phyloP scores from a whole-genome alignment of 2,888 invertebrate genomes.

The Drosophila kanekoi region DNA sequence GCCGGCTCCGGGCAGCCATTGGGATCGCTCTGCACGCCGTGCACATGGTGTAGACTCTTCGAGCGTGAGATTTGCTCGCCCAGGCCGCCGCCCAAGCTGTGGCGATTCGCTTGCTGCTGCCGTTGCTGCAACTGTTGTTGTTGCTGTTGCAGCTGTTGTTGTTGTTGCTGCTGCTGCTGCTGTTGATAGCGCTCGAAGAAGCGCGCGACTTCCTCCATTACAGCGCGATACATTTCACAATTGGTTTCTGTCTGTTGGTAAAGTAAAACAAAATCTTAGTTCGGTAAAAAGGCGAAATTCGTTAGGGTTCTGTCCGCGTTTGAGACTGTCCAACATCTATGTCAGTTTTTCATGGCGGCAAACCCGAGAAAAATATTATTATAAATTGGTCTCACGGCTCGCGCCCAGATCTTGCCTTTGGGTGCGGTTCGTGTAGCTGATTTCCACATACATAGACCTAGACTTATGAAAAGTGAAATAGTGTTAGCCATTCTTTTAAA shows the following conservation, averaged over 20 bases:
- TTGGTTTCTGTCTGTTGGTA: constrained; percentile 87
- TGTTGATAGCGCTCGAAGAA: constrained; percentile 87
- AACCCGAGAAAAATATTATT: too few relatives aligned
- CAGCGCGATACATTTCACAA: constrained; percentile 89
- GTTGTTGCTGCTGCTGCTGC: constrained; percentile 63
- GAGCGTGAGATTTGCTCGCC: constrained; percentile 84
- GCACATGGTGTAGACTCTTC: constrained; percentile 84
- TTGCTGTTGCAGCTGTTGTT: constrained; percentile 46
- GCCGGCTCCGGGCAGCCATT: constrained; percentile 40
- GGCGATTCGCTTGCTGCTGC: constrained; percentile 52
- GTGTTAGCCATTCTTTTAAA: too few relatives aligned
- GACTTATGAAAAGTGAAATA: too few relatives aligned
- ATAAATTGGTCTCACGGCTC: too few relatives aligned
- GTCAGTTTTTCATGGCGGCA: too few relatives aligned
- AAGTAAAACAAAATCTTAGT: not conserved
- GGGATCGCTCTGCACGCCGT: constrained; percentile 62
- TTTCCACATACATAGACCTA: too few relatives aligned
- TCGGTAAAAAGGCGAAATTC: not conserved
- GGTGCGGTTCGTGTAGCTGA: too few relatives aligned
- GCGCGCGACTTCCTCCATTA: constrained; percentile 89
- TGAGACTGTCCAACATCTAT: not conserved
- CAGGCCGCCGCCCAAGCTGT: constrained; percentile 51
- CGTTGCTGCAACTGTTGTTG: constrained; percentile 48
- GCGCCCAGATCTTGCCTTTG: too few relatives aligned
- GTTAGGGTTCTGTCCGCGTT: not conserved